These are phyloP conservation scores for Silurus lanzhouensis DNA, from an alignment of 2,797 vertebrate species.

Conservation along the genomic window DNA sequence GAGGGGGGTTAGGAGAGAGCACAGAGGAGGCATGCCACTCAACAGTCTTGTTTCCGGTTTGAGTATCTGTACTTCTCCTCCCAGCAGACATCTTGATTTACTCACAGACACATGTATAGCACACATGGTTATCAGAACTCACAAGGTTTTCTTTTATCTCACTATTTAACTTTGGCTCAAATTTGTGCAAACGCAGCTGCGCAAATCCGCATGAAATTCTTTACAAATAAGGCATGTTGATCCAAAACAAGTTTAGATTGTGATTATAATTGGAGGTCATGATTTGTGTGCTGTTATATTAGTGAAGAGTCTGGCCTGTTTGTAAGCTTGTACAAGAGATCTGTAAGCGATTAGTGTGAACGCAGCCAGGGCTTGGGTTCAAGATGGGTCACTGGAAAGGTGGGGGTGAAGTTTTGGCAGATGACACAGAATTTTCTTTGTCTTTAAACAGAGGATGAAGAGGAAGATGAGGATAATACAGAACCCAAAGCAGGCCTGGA, in stretches of 20 bases:
- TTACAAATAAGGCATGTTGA: conserved; percentile 46
- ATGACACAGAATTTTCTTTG: conserved; percentile 41
- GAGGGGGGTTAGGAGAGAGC: conserved; percentile 64
- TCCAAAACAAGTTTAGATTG: conserved; percentile 43
- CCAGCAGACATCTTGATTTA: conserved; percentile 49
- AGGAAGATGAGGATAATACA: conserved; percentile 91
- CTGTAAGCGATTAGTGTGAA: conserved; percentile 73
- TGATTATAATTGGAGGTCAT: conserved; percentile 24
- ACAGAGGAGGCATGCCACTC: conserved; percentile 58
- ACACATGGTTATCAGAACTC: conserved; percentile 51
- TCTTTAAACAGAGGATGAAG: conserved; percentile 82
- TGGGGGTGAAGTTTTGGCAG: conserved; percentile 34
- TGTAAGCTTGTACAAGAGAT: conserved; percentile 66
- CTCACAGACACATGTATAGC: conserved; percentile 20
- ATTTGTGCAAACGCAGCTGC: conserved; percentile 52
- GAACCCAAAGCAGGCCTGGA: conserved; percentile 84
- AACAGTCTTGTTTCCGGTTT: conserved; percentile 65
- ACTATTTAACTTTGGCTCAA: conserved; percentile 38
- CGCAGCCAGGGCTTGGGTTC: conserved; percentile 55
- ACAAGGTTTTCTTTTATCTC: conserved; percentile 46
- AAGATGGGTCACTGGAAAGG: conserved; percentile 26
- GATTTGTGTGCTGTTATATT: conserved; percentile 36
- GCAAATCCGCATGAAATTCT: conserved; percentile 43
- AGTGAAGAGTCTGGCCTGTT: conserved; percentile 22
- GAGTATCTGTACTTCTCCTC: conserved; percentile 47